Conservation (phyloP, 1,140 invertebrate genomes). For the Palaemon carinicauda region DNA sequence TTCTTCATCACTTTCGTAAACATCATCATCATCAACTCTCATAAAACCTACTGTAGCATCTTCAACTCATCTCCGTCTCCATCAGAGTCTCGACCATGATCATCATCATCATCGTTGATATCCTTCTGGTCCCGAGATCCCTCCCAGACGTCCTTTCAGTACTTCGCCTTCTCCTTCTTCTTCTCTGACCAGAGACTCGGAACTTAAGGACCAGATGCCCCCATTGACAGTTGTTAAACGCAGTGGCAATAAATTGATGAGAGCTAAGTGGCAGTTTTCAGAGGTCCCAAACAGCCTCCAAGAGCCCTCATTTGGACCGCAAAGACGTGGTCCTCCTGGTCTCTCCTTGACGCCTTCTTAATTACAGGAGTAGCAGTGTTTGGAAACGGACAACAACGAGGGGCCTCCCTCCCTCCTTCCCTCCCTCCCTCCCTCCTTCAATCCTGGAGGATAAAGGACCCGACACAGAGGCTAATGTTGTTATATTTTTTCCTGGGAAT, state of each 20-base stretch:
- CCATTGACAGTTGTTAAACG: constrained; percentile 28
- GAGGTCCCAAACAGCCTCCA: background rate
- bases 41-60: background rate
- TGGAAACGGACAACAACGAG: background rate
- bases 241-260: constrained; percentile 21
- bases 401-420: too few relatives aligned
- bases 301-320: constrained; percentile 24
- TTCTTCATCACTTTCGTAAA: too few relatives aligned
- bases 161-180: background rate
- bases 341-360: constrained; percentile 12
- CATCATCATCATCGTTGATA: background rate
- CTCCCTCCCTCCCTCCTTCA: too few relatives aligned
- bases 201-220: background rate
- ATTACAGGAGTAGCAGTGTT: constrained; percentile 16
- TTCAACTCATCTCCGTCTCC: background rate
- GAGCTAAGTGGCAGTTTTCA: background rate
- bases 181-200: background rate
- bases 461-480: too few relatives aligned
- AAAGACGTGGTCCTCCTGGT: constrained; percentile 3
- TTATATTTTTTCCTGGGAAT: too few relatives aligned
- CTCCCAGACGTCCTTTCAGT: background rate
- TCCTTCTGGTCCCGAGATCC: background rate
- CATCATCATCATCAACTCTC: background rate
- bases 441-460: background rate
- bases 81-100: background rate